Base-by-base conservation (phyloP, 2,888 invertebrate genomes). In the Hylaea fasciaria region DNA sequence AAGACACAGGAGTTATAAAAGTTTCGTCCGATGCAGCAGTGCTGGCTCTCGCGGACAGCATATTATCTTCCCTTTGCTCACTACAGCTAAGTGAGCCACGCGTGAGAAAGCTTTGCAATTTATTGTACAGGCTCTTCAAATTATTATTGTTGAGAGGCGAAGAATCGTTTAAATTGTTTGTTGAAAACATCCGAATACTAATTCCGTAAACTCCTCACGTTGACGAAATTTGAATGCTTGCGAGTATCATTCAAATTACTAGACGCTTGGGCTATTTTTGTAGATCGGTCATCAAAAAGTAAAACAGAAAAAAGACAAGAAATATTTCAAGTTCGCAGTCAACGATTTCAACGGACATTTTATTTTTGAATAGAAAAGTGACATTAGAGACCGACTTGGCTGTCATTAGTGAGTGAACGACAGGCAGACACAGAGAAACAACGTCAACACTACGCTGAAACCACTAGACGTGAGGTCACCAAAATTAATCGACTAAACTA, bases 1-100 rank as follows among this genome's bases (percentile, higher is more conserved):
- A 89, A 11, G 90, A 87, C 16, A 84, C 83, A 11, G 89, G 85
- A 55, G 88, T 87, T 39, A 82, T 72, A 56, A 85, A 91, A 72
- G 77, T 84, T 59, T 87, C 89, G 22, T 89, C 89, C 37, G 85
- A 83, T 39, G 77, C 72, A 29, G 73, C 71, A 48, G 81, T 74
- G 65, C 78, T 85, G 48, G 70, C 78, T 64, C 77, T 77, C 12
- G 83, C 69, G 41, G 87, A 86, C 63, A 85, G 65, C 84, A 86
- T 87, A 29, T 72, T 87, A 29, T 73, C 76, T 35, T 51, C 69
- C 60, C 47, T 53, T 43, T 57, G 57, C 47, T 56, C 55, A 57
- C 29, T 57, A 56, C 53, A 39, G 43, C 29, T 57, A 11, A 49
- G 16, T 12, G 62, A 40, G 14, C 75, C 74, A 37, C 82, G 82